Evolutionary conservation across 2,888 invertebrate genomes (phyloP), one percentile per base, ranked within the genome.

Genomic region (Luperina nickerlii): DNA sequence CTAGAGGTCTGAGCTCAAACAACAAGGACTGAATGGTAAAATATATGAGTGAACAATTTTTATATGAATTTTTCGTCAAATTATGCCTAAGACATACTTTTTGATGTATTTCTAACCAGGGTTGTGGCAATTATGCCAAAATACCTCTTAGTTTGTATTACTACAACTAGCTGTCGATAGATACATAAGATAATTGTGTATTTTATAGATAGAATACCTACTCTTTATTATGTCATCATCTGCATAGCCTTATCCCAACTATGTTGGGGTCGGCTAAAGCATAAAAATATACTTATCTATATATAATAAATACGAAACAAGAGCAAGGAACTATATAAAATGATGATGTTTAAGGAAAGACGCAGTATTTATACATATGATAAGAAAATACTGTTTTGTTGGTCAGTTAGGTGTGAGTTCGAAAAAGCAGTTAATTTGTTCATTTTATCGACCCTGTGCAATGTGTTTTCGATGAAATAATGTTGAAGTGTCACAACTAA

Each of bases 81-180:
- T 60, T 42, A 70, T 65, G 27, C 48, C 20, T 63, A 51, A 48
- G 13, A 38, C n/a, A 62, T 65, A 42, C 32, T 76, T 86, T 86
- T 67, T 20, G 8, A 76, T 67, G 42, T 79, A 74, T 79, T 65
- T 48, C 6, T 62, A 68, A 87, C 74, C 63, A 75, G 79, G 77
- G 65, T 75, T 67, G 65, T 69, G 80, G 77, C 63, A 48, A 42
- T 32, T 70, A 32, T 73, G 68, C 63, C 74, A 73, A 74, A 57
- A 73, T 87, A 87, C 79, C 79, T 83, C 76, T 79, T 83, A 87
- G 84, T 87, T 72, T 67, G 57, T 76, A 78, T 72, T 38, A 48
- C 32, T 68, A 68, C 51, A 72, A 62, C 65, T 48, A 67, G 54
- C n/a, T 65, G 45, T 72, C n/a, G 38, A 62, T 69, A 79, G n/a